Evolutionary conservation across 30 jellyfish, hydroid and myxozoan genomes (phyloP).

Genomic region (Rhopilema esculentum): DNA sequence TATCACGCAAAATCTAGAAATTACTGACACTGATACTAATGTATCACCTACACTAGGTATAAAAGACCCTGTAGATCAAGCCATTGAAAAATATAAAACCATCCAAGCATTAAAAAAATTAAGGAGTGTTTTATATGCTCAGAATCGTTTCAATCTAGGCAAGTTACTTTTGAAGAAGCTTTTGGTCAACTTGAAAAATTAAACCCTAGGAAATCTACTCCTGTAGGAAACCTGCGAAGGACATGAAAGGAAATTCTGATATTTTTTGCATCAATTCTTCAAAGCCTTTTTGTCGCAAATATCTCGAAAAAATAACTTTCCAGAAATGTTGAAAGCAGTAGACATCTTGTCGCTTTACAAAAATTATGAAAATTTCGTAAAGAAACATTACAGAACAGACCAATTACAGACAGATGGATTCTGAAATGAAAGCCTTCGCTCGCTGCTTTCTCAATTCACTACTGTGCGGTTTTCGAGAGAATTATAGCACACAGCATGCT

Average conservation of each 20-base stretch:
- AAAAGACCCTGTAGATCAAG: neutral
- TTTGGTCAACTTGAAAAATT: neutral
- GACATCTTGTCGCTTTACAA: neutral
- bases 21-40: neutral
- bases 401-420: constrained; percentile 7
- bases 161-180: constrained; percentile 14
- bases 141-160: constrained; percentile 1
- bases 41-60: neutral
- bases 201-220: too few relatives aligned
- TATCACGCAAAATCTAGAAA: neutral
- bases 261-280: neutral
- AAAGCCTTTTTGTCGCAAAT: neutral
- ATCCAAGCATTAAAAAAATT: neutral
- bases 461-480: constrained; percentile 25
- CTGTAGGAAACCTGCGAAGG: too few relatives aligned
- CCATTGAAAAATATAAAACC: neutral
- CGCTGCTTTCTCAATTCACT: constrained; percentile 3
- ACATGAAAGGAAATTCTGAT: too few relatives aligned
- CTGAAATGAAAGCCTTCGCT: constrained; percentile 9
- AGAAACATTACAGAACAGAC: neutral
- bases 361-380: neutral
- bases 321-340: neutral
- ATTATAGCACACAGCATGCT: constrained; percentile 32
- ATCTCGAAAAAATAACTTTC: neutral
- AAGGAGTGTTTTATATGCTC: neutral